These are phyloP conservation scores for Podocnemis expansa DNA, from an alignment of 2,113 vertebrate genomes.

Conservation along the genomic window DNA sequence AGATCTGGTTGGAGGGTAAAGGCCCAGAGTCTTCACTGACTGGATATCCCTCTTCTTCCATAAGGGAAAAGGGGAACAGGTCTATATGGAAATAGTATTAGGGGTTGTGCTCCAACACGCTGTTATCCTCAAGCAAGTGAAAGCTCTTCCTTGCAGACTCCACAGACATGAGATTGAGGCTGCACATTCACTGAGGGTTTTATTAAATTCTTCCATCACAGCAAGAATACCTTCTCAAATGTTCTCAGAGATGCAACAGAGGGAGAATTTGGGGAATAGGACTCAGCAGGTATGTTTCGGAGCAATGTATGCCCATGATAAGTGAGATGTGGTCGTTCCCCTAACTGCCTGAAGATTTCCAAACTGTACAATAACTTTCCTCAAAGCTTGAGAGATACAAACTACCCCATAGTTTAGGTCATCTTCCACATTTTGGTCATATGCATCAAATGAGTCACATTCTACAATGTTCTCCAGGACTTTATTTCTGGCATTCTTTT, in stretches of 20 bases:
- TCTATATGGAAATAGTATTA: background rate
- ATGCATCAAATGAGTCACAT: background rate
- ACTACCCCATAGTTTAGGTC: background rate
- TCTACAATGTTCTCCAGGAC: background rate
- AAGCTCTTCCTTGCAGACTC: background rate
- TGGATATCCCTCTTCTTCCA: background rate
- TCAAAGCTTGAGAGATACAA: background rate
- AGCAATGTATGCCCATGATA: background rate
- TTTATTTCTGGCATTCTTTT: constrained; percentile 20
- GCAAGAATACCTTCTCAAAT: background rate
- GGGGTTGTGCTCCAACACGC: background rate
- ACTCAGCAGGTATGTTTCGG: background rate
- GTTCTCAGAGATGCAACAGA: background rate
- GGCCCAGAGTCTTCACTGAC: background rate
- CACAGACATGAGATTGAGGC: background rate
- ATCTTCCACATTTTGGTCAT: background rate
- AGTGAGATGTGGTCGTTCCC: background rate
- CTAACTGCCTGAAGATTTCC: background rate
- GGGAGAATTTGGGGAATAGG: background rate
- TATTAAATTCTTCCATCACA: background rate
- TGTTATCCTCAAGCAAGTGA: background rate
- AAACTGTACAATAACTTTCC: background rate
- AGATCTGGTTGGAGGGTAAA: background rate
- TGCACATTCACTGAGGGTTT: background rate
- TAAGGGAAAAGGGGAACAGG: background rate